A percentile compares a stretch with the other conserved stretches of the same genome.
Conservation (phyloP, 2,888 invertebrate species). For the Abrostola tripartita region DNA sequence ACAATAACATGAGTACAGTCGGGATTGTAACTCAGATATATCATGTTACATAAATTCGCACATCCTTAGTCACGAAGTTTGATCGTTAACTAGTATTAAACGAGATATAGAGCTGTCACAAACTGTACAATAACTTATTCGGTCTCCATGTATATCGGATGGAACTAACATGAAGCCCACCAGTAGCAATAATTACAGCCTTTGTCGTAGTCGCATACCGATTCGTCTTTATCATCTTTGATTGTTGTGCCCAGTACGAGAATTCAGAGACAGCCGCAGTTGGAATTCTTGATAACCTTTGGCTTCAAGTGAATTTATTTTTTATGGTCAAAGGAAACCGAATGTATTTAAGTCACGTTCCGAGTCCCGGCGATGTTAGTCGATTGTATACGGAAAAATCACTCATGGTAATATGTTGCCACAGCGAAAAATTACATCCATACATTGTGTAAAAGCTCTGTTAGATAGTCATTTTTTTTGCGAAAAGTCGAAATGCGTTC, state of each 20-base stretch:
- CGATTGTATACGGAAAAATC: slow-evolving; percentile 34
- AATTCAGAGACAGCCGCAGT: slow-evolving; percentile 66
- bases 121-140: slow-evolving; percentile 61
- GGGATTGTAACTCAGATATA: slow-evolving; percentile 50
- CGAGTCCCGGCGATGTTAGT: slow-evolving; percentile 33
- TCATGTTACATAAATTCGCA: slow-evolving; percentile 56
- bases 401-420: slow-evolving; percentile 16
- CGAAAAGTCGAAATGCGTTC: too few relatives aligned
- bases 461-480: too few relatives aligned
- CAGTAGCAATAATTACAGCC: slow-evolving; percentile 22
- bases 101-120: slow-evolving; percentile 63
- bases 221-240: slow-evolving; percentile 69
- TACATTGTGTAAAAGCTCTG: neutral
- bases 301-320: slow-evolving; percentile 66
- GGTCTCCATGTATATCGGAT: slow-evolving; percentile 51
- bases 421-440: slow-evolving; percentile 15
- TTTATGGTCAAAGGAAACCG: slow-evolving; percentile 59
- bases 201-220: slow-evolving; percentile 63
- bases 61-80: slow-evolving; percentile 64
- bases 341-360: slow-evolving; percentile 69
- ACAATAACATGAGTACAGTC: slow-evolving; percentile 29
- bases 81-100: slow-evolving; percentile 66
- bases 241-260: slow-evolving; percentile 71
- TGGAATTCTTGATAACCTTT: slow-evolving; percentile 75
- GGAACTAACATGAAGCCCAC: slow-evolving; percentile 31